Conservation (phyloP, 2,888 invertebrate genomes). For the Acanthoscelides obtectus region DNA sequence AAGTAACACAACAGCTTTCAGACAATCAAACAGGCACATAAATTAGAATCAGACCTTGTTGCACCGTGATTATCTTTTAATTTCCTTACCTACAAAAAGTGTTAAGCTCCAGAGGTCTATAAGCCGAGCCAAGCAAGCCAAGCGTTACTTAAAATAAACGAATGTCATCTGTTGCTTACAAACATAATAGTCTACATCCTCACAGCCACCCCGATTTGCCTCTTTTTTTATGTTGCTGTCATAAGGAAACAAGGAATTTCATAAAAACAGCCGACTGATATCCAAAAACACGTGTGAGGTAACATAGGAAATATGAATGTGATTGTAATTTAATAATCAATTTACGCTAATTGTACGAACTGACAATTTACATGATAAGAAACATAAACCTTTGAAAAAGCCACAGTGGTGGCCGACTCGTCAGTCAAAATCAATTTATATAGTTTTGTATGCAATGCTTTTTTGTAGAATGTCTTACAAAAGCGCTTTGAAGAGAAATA, state of each 20-base stretch:
- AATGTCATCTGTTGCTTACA: conserved; percentile 17
- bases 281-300: background rate
- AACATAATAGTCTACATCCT: conserved; percentile 21
- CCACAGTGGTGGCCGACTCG: too few species aligned
- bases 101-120: background rate
- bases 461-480: too few species aligned
- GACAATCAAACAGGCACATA: background rate
- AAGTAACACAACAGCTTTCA: background rate
- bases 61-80: background rate
- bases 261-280: background rate
- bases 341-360: too few species aligned
- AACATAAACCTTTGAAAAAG: too few species aligned
- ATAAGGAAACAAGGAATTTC: background rate
- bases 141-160: conserved; percentile 20
- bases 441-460: too few species aligned
- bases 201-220: conserved; percentile 12
- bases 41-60: background rate
- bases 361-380: too few species aligned
- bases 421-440: too few species aligned
- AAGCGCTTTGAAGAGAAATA: too few species aligned
- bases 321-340: too few species aligned
- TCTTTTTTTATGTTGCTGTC: conserved; percentile 2
- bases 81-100: background rate
- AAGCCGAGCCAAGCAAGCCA: conserved; percentile 5
- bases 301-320: background rate